A percentile compares a stretch with the other conserved stretches of the same genome.
phyloP scores from a whole-genome alignment of 2,888 invertebrate species.

The Rhingia rostrata region DNA sequence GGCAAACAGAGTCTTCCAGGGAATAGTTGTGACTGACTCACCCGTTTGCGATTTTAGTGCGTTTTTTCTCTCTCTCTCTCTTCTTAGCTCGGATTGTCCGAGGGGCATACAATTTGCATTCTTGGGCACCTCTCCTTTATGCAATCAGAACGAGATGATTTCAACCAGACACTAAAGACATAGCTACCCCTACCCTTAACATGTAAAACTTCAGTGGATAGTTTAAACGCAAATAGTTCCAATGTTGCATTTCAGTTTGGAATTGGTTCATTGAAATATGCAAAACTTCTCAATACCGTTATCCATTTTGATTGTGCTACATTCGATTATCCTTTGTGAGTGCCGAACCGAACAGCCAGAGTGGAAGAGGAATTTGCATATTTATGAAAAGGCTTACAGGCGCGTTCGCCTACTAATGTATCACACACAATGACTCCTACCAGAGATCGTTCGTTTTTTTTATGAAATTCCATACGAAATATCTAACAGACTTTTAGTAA shows the following conservation, averaged over 20 bases:
- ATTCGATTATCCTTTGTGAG: conserved; percentile 71
- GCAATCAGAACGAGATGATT: conserved; percentile 58
- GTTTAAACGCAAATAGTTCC: conserved; percentile 67
- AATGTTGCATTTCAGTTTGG: conserved; percentile 60
- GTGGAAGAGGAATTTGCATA: conserved; percentile 53
- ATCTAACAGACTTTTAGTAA: conserved; percentile 39
- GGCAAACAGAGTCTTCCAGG: conserved; percentile 57
- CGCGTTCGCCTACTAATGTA: too few relatives aligned
- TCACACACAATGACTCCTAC: too few relatives aligned
- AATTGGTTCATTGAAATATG: conserved; percentile 70
- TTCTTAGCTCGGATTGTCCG: background rate
- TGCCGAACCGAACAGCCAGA: background rate
- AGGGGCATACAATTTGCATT: conserved; percentile 39
- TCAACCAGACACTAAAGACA: conserved; percentile 51
- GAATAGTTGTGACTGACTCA: conserved; percentile 37
- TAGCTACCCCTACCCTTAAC: background rate
- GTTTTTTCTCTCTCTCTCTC: background rate
- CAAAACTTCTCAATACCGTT: conserved; percentile 71
- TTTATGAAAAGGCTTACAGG: conserved; percentile 63
- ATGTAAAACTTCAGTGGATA: conserved; percentile 12
- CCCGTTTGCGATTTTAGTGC: conserved; percentile 64
- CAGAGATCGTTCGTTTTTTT: too few relatives aligned
- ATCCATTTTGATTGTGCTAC: conserved; percentile 71
- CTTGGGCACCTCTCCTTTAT: conserved; percentile 45
- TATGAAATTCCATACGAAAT: conserved; percentile 54